These are phyloP conservation scores for Menura novaehollandiae DNA, from an alignment of 2,113 vertebrate species.

Conservation along the genomic window DNA sequence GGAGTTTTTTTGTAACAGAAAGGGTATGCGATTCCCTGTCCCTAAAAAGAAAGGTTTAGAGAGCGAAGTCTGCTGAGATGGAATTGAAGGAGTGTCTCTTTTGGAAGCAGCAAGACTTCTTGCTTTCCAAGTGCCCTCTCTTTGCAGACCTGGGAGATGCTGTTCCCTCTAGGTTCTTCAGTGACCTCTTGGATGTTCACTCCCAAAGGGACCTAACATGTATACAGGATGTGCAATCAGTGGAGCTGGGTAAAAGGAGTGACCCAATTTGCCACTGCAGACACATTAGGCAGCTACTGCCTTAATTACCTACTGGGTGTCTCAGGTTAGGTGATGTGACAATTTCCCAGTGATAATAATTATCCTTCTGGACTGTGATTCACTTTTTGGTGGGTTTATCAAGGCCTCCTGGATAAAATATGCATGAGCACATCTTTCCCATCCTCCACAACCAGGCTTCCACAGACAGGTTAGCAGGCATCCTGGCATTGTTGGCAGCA, in stretches of 20 bases:
- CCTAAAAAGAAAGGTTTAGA: background rate
- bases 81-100: background rate
- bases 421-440: background rate
- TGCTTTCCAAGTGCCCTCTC: background rate
- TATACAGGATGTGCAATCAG: background rate
- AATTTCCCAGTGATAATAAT: background rate
- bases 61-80: background rate
- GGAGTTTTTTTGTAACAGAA: background rate
- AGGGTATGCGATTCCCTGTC: background rate
- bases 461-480: background rate
- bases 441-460: background rate
- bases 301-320: background rate
- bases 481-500: background rate
- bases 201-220: background rate
- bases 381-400: conserved; percentile 4
- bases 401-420: conserved; percentile 21
- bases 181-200: background rate
- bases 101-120: background rate
- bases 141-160: background rate
- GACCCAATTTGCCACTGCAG: background rate
- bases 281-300: background rate
- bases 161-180: background rate
- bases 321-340: background rate
- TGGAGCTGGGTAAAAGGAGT: background rate
- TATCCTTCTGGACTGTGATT: background rate